phyloP scores from a whole-genome alignment of 1,140 invertebrate species.

The Parapsyche elsis region DNA sequence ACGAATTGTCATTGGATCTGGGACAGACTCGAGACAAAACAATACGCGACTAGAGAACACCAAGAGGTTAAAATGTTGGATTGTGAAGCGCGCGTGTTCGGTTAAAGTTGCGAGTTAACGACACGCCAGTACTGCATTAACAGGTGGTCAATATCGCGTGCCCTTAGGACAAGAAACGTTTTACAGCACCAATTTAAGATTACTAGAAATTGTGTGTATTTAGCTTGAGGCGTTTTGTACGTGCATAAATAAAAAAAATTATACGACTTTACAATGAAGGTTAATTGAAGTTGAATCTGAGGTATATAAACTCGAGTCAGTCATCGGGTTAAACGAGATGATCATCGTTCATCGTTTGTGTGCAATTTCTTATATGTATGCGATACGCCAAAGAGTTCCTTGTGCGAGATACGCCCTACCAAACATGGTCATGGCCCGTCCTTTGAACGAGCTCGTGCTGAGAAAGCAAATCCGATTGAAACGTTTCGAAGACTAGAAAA shows the following conservation, averaged over 20 bases:
- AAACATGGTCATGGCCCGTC: conserved; percentile 15
- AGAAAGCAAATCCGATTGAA: conserved; percentile 27
- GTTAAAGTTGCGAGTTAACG: conserved; percentile 1
- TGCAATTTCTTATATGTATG: background rate
- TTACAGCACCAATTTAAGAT: background rate
- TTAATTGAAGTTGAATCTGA: no score
- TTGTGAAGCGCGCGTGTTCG: background rate
- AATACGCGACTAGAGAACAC: no score
- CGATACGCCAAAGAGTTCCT: background rate
- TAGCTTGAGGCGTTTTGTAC: background rate
- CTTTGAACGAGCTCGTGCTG: conserved; percentile 30
- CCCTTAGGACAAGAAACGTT: conserved; percentile 20
- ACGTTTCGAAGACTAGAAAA: conserved; percentile 14
- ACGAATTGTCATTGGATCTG: no score
- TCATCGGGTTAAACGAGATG: no score
- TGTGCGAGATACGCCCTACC: background rate
- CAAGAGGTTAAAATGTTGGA: no score
- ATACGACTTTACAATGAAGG: no score
- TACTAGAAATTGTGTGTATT: background rate
- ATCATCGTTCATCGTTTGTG: no score
- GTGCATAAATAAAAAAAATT: no score
- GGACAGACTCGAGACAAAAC: no score
- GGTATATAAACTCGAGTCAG: no score
- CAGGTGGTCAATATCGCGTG: conserved; percentile 27
- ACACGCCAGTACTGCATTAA: conserved; percentile 10